Evolutionary conservation across 2,797 vertebrate genomes (phyloP).

Genomic region (Bucorvus abyssinicus): DNA sequence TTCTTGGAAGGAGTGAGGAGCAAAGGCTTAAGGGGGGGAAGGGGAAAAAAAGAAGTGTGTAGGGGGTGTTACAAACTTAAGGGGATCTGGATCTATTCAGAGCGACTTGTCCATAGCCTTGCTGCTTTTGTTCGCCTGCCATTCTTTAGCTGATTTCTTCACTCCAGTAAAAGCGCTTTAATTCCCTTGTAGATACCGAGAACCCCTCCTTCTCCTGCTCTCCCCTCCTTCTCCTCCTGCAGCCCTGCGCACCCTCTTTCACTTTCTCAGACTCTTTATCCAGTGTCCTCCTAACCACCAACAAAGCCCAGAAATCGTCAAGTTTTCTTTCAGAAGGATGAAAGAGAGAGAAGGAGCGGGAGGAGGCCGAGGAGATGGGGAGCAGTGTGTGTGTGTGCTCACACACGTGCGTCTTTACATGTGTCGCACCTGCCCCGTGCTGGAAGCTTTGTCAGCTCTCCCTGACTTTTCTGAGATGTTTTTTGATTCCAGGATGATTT

Average conservation of each 20-base stretch:
- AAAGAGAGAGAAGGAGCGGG: not conserved
- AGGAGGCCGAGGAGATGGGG: not conserved
- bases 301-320: conserved; percentile 69
- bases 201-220: conserved; percentile 76
- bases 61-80: conserved; percentile 81
- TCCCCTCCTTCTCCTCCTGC: conserved; percentile 49
- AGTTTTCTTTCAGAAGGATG: conserved; percentile 59
- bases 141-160: conserved; percentile 84
- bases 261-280: conserved; percentile 74
- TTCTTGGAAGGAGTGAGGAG: conserved; percentile 75
- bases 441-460: not conserved
- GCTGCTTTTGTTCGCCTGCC: conserved; percentile 77
- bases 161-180: conserved; percentile 81
- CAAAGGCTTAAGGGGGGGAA: conserved; percentile 74
- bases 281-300: conserved; percentile 60
- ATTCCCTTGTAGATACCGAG: conserved; percentile 84
- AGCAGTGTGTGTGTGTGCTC: not conserved
- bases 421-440: not conserved
- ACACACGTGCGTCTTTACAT: fast-evolving
- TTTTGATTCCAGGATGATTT: not conserved
- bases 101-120: conserved; percentile 77
- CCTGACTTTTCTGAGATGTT: not conserved
- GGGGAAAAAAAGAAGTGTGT: conserved; percentile 54
- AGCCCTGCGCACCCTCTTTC: conserved; percentile 55
- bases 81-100: conserved; percentile 81